Evolutionary conservation across 2,888 invertebrate genomes (phyloP).

Genomic region (Synanthedon tipuliformis): DNA sequence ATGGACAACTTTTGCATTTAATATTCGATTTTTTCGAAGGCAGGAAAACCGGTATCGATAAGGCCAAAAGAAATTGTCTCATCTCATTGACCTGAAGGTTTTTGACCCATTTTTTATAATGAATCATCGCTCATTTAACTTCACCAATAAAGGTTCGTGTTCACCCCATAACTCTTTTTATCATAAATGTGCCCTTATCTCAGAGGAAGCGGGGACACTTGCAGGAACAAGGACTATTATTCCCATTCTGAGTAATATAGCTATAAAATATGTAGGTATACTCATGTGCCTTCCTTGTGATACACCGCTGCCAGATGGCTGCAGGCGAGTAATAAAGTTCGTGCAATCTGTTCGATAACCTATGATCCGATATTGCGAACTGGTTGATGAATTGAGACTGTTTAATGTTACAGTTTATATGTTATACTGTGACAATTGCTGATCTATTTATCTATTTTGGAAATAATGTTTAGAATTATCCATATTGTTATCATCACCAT

Average conservation of each 20-base stretch:
- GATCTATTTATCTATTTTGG: background rate
- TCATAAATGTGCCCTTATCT: conserved; percentile 3
- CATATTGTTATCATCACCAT: no score
- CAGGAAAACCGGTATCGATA: conserved; percentile 1
- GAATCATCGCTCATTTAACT: conserved; percentile 3
- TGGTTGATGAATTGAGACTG: conserved; percentile 24
- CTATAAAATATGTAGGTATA: conserved; percentile 3
- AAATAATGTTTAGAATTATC: no score
- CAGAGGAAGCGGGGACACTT: conserved; percentile 9
- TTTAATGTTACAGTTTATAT: conserved; percentile 13
- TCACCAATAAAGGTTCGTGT: background rate
- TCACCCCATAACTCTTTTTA: background rate
- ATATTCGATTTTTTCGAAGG: conserved; percentile 6
- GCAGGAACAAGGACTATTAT: conserved; percentile 8
- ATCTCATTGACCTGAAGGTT: background rate
- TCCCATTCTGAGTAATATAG: conserved; percentile 6
- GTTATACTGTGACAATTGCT: background rate
- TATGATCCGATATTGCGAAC: conserved; percentile 25
- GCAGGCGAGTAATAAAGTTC: conserved; percentile 20
- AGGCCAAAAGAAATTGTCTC: background rate
- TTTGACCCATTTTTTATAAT: conserved; percentile 5
- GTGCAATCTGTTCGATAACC: conserved; percentile 37
- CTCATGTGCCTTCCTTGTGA: conserved; percentile 16
- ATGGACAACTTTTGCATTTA: conserved; percentile 3
- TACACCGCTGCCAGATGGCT: conserved; percentile 12